These are phyloP conservation scores for Dryas iulia DNA, from an alignment of 1,140 invertebrate genomes.

Conservation along the genomic window DNA sequence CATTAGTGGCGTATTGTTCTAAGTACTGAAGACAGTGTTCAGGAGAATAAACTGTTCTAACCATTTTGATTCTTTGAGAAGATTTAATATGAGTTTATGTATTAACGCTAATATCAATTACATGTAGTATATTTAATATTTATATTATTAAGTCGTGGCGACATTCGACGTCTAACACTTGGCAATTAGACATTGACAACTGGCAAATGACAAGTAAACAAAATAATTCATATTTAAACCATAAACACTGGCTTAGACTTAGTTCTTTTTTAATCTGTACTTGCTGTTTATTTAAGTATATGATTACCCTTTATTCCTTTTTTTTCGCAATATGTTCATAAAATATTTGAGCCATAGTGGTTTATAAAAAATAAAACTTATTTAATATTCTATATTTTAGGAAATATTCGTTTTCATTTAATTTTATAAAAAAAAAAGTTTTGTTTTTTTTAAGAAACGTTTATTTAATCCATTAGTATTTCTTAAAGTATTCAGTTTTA, in stretches of 20 bases:
- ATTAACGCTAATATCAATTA: background rate
- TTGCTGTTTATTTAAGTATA: no score
- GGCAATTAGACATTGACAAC: constrained; percentile 11
- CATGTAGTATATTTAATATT: constrained; percentile 9
- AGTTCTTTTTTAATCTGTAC: no score
- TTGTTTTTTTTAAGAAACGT: no score
- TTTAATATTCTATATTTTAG: no score
- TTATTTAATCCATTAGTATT: no score
- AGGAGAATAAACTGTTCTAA: constrained; percentile 68
- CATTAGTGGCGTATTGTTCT: constrained; percentile 73
- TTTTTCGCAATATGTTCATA: no score
- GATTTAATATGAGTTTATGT: background rate
- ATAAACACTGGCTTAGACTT: background rate
- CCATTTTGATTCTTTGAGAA: constrained; percentile 49
- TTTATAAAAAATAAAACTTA: no score
- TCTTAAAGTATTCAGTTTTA: no score
- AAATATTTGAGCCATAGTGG: no score
- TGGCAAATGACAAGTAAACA: background rate
- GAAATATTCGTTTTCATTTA: no score
- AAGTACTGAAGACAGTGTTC: constrained; percentile 75
- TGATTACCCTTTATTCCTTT: no score
- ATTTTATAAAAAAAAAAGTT: no score
- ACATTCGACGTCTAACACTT: background rate
- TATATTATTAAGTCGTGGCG: constrained; percentile 28
- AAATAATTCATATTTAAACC: background rate